Evolutionary conservation across 2,888 invertebrate genomes (phyloP), one percentile per base, ranked within the genome.

Genomic region (Hoplodrina blanda): DNA sequence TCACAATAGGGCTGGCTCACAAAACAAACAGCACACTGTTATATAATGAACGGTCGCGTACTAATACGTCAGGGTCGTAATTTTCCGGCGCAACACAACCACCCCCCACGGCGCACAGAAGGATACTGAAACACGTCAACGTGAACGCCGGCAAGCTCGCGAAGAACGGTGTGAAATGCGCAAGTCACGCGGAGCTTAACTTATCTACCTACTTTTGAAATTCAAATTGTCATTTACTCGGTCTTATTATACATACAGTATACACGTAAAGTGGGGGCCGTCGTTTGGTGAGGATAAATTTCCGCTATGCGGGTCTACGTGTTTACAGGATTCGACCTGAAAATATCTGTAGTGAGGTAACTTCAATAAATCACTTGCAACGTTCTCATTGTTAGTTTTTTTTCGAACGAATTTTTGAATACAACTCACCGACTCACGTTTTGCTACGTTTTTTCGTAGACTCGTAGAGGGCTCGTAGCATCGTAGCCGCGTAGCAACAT

Each of bases 111-210:
- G 82, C 81, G 87, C 80, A 82, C 85, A 82, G 84, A 84, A 85
- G 84, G 85, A 88, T 91, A 95, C 95, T 95, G 93, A 91, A 87
- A 91, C 88, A 82, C 89, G 86, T 91, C 91, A 90, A 83, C 88
- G 90, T 90, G 88, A 90, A 88, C 86, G 85, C 85, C 81, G 82
- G 85, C 88, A 88, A 90, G 90, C 90, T 89, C 85, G 84, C 85
- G 87, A 89, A 90, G 90, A 90, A 89, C 88, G 86, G 93, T 92
- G 91, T 92, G 93, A 94, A 94, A 94, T 95, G 95, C 95, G 95
- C 94, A 95, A 95, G 94, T 95, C 95, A 95, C 93, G 89, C 90
- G 85, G 87, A 87, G 89, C 90, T 91, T 92, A 92, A 93, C 92
- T 93, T 93, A 92, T 91, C 90, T 89, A 89, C 90, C 91, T 91